Evolutionary conservation across 2,888 invertebrate genomes (phyloP).

Genomic region (Drosophila mimica): DNA sequence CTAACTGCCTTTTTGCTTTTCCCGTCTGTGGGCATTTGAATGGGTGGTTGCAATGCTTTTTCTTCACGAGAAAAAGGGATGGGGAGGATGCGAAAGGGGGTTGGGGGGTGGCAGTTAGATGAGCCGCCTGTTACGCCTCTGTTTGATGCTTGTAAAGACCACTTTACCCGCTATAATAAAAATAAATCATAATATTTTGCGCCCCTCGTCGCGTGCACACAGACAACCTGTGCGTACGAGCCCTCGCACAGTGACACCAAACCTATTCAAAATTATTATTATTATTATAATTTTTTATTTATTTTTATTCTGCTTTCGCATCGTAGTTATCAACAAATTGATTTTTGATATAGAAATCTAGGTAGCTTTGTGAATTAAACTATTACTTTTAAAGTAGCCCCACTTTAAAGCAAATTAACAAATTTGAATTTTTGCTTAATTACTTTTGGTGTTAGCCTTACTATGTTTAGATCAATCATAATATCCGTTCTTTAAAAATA

Average conservation of each 20-base stretch:
- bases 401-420: not conserved
- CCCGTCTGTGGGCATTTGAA: conserved; percentile 56
- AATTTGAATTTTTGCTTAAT: not conserved
- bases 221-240: conserved; percentile 38
- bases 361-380: not conserved
- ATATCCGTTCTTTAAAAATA: not conserved
- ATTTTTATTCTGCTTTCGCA: not conserved
- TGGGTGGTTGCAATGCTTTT: conserved; percentile 23
- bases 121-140: conserved; percentile 55
- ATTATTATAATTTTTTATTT: too few relatives aligned
- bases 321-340: not conserved
- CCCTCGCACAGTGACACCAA: conserved; percentile 44
- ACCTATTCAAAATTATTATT: not conserved
- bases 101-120: conserved; percentile 2
- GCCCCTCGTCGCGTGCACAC: conserved; percentile 51
- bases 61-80: not conserved
- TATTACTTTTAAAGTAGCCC: not conserved
- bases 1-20: conserved; percentile 76
- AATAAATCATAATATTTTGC: conserved; percentile 85
- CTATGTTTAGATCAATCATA: not conserved
- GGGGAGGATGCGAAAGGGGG: not conserved
- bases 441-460: too few relatives aligned
- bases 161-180: conserved; percentile 84
- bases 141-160: conserved; percentile 83
- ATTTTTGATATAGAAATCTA: not conserved